A percentile compares a stretch with the other conserved stretches of the same genome.
Conservation (phyloP, 1,140 invertebrate genomes). For the Colletes gigas region DNA sequence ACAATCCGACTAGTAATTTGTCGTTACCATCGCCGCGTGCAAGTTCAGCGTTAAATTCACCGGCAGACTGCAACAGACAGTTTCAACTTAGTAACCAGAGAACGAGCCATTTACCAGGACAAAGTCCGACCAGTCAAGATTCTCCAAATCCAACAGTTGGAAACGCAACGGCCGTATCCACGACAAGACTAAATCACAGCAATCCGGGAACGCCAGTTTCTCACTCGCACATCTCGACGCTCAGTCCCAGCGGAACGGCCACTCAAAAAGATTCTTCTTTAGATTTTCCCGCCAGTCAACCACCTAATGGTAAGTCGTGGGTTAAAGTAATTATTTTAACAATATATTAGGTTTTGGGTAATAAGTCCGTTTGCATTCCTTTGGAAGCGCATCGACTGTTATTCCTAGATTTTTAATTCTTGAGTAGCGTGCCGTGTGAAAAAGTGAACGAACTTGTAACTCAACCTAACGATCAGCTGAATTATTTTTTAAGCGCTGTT, state of each 20-base stretch:
- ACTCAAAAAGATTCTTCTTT: conserved; percentile 76
- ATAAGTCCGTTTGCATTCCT: too few species aligned
- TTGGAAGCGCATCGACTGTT: too few species aligned
- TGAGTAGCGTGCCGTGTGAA: too few species aligned
- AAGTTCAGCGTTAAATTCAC: conserved; percentile 86
- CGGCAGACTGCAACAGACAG: conserved; percentile 83
- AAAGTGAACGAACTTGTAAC: too few species aligned
- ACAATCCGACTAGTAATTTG: conserved; percentile 87
- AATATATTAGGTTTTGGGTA: neutral
- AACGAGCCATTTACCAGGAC: conserved; percentile 82
- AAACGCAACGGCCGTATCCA: conserved; percentile 74
- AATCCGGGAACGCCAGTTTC: conserved; percentile 88
- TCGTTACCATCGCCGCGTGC: conserved; percentile 87
- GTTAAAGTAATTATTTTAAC: neutral
- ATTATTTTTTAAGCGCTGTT: neutral
- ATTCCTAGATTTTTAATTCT: too few species aligned
- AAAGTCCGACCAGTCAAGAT: conserved; percentile 84
- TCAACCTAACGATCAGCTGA: neutral
- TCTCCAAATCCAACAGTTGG: conserved; percentile 80
- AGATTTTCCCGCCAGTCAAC: conserved; percentile 76
- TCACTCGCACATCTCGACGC: conserved; percentile 83
- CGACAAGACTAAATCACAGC: conserved; percentile 83
- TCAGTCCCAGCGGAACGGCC: conserved; percentile 77
- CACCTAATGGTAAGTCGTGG: conserved; percentile 74
- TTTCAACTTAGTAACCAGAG: conserved; percentile 79